phyloP scores from a whole-genome alignment of 37 sponge, comb jelly and placozoan genomes.

The Halisarca cf. caerulea region DNA sequence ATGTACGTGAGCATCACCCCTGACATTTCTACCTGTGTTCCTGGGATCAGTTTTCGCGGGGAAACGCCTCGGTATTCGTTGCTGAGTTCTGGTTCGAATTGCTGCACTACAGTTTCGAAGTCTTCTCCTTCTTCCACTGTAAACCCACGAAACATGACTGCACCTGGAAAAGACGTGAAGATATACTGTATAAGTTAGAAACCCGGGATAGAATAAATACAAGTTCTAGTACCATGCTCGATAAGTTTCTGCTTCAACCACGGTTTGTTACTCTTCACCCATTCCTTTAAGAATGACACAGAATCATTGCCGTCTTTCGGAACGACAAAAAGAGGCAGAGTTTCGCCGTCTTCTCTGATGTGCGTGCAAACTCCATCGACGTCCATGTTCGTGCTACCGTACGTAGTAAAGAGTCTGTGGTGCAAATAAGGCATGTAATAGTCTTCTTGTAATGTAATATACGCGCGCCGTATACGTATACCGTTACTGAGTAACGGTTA shows the following conservation, averaged over 20 bases:
- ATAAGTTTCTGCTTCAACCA: conserved; percentile 58
- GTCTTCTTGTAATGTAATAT: too few species aligned
- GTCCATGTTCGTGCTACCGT: too few species aligned
- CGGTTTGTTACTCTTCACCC: conserved; percentile 45
- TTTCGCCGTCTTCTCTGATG: conserved; percentile 37
- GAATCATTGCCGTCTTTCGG: conserved; percentile 50
- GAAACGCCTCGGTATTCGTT: conserved; percentile 69
- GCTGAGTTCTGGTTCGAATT: conserved; percentile 49
- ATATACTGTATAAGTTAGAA: too few species aligned
- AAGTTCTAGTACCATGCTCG: conserved; percentile 66
- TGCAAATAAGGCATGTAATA: too few species aligned
- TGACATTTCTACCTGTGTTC: conserved; percentile 74
- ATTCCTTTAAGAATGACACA: conserved; percentile 34
- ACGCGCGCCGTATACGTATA: too few species aligned
- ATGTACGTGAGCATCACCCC: too few species aligned
- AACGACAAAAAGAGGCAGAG: conserved; percentile 57
- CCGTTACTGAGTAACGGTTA: too few species aligned
- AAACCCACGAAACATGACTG: conserved; percentile 66
- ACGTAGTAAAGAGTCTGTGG: too few species aligned
- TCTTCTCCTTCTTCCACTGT: conserved; percentile 33
- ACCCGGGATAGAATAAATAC: too few species aligned
- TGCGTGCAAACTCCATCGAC: background rate
- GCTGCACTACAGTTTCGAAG: conserved; percentile 50
- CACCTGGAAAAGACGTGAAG: too few species aligned
- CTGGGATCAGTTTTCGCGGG: conserved; percentile 56